Evolutionary conservation across 1,140 invertebrate genomes (phyloP), one percentile per base, ranked within the genome.

Genomic region (Pachyrhynchus sulphureomaculatus): DNA sequence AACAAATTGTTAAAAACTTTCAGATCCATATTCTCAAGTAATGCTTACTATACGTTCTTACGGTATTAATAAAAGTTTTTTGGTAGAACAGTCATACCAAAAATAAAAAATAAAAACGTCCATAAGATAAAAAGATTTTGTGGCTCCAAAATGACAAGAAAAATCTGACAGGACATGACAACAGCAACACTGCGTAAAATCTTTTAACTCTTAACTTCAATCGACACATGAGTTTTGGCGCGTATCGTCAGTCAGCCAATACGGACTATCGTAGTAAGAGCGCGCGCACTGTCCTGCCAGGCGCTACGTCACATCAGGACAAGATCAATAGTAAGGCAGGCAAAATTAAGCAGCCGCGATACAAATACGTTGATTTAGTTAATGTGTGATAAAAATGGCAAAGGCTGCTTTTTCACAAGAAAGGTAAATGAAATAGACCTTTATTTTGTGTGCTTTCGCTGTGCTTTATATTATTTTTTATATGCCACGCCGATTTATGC

Each of bases 321-420:
- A 61, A 68, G 69, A 75, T 75, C 73, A 72, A 75, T 75, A 75
- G 54, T 53, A 56, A 58, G 68, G 67, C 59, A 71, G 61, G 60
- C 64, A 58, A 72, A 63, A 70, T 71, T 68, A 72, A 73, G 72
- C 68, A 63, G 68, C 66, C 70, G 72, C 66, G 68, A 68, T 66
- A 71, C 72, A 70, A 78, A 78, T 75, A 77, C 77, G 80, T 76
- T 73, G 68, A 77, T 78, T 74, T 69, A 70, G 81, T 85, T 85
- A 81, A 86, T 86, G 84, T 86, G 83, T 72, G 83, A 85, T 80
- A 83, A 81, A 78, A 83, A 82, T 78, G 83, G 82, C 71, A 82
- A 82, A 68, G 83, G 84, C 73, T 86, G 84, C 76, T 86, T 85
- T 77, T 84, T 85, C 74, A 82, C 81, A 64, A 79, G 81, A 78